Evolutionary conservation across 2,888 invertebrate genomes (phyloP).

Genomic region (Frankliniella intonsa): DNA sequence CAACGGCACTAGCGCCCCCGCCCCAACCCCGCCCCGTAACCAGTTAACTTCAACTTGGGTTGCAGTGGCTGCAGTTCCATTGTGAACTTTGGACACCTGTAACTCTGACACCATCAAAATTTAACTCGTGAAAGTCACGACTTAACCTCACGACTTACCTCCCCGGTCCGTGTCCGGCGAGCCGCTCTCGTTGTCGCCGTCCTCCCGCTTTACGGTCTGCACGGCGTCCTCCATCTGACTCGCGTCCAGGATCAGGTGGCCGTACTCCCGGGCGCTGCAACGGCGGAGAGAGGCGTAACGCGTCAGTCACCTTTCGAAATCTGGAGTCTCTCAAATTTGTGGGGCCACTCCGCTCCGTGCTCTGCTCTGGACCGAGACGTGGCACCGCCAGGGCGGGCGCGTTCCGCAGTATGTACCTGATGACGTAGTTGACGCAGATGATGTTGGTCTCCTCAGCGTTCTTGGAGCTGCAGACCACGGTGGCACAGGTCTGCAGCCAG

Average conservation of each 20-base stretch:
- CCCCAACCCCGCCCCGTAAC: too few relatives aligned
- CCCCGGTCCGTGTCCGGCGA: conserved; percentile 79
- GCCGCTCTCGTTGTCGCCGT: conserved; percentile 73
- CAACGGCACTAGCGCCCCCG: conserved; percentile 28
- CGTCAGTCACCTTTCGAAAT: not conserved
- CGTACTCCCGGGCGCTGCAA: conserved; percentile 79
- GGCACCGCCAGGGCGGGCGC: not conserved
- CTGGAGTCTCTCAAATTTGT: too few relatives aligned
- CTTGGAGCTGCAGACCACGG: conserved; percentile 91
- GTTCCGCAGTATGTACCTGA: conserved; percentile 62
- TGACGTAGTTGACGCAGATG: conserved; percentile 94
- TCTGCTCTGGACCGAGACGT: not conserved
- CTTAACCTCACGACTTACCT: conserved; percentile 50
- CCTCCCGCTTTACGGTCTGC: conserved; percentile 75
- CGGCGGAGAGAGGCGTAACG: not conserved
- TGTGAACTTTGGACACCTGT: too few relatives aligned
- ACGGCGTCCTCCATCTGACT: conserved; percentile 84
- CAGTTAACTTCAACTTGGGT: too few relatives aligned
- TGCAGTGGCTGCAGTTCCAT: too few relatives aligned
- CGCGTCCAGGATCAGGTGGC: conserved; percentile 88
- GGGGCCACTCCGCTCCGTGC: not conserved
- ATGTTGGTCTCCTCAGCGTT: conserved; percentile 96
- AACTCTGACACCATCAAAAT: too few relatives aligned
- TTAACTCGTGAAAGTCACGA: too few relatives aligned
- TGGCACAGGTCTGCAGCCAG: conserved; percentile 96